These are phyloP conservation scores for Acanthococcus lagerstroemiae DNA, from an alignment of 2,888 invertebrate genomes.

Conservation along the genomic window DNA sequence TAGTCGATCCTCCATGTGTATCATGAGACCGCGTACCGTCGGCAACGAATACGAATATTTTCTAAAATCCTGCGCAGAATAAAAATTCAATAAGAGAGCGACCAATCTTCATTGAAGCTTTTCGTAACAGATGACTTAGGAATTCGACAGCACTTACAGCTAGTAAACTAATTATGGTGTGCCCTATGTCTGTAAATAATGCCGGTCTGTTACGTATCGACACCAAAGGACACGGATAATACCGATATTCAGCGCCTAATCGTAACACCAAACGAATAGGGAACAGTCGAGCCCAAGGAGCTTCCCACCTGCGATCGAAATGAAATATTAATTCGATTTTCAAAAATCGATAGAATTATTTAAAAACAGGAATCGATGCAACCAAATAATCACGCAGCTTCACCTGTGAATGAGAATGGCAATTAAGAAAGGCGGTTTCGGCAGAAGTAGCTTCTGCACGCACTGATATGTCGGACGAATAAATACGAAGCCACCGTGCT, in stretches of 20 bases:
- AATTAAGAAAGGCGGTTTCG: conserved; percentile 62
- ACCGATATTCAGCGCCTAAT: conserved; percentile 72
- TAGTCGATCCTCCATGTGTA: conserved; percentile 72
- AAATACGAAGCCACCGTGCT: conserved; percentile 73
- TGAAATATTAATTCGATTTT: not conserved
- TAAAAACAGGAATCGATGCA: too few relatives aligned
- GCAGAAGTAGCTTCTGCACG: conserved; percentile 60
- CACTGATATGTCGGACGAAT: conserved; percentile 72
- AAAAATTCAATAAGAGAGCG: not conserved
- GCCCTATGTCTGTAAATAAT: conserved; percentile 74
- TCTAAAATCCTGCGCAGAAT: conserved; percentile 55
- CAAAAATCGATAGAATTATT: too few relatives aligned
- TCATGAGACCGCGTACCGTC: conserved; percentile 61
- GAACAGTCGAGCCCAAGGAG: conserved; percentile 72
- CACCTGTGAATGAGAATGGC: conserved; percentile 66
- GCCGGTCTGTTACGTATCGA: conserved; percentile 66
- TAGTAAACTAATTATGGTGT: conserved; percentile 75
- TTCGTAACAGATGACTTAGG: not conserved
- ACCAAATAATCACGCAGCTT: conserved; percentile 14
- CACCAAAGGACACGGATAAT: conserved; percentile 74
- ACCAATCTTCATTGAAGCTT: not conserved
- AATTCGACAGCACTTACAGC: conserved; percentile 49
- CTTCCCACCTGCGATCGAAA: conserved; percentile 58
- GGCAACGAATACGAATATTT: conserved; percentile 72
- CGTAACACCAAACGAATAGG: conserved; percentile 62